Conservation (phyloP, 2,888 invertebrate genomes). For the Troilus luridus region DNA sequence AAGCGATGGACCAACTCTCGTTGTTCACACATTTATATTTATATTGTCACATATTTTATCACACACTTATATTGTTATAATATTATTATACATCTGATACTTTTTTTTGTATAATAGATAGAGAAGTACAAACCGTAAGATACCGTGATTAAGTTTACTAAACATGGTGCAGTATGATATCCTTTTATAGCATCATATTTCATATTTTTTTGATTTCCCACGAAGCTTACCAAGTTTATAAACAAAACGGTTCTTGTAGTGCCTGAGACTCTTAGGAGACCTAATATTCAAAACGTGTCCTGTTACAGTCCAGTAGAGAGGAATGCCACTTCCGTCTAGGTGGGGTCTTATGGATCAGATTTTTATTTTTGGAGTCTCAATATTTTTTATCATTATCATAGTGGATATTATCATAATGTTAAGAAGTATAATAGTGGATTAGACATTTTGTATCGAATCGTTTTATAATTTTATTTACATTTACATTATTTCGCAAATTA, state of each 20-base stretch:
- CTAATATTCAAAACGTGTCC: background rate
- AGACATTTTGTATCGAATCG: no score
- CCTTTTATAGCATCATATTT: background rate
- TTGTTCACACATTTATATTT: no score
- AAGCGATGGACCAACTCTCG: no score
- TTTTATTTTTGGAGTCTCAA: background rate
- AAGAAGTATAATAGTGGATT: no score
- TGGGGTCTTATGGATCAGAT: background rate
- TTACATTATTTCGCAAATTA: no score
- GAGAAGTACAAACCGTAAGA: no score
- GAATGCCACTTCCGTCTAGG: conserved; percentile 9
- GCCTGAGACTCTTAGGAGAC: background rate
- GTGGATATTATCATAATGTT: no score
- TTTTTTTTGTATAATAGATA: no score
- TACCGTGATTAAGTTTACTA: background rate
- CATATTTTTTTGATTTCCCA: background rate
- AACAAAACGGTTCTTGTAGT: background rate
- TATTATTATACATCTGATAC: no score
- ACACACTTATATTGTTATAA: no score
- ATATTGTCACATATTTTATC: no score
- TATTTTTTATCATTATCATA: background rate
- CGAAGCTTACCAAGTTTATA: background rate
- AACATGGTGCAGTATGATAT: background rate
- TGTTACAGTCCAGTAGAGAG: conserved; percentile 12
- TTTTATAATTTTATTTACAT: no score